Conservation (phyloP, 2,113 vertebrate species). For the Tupaia tana region DNA sequence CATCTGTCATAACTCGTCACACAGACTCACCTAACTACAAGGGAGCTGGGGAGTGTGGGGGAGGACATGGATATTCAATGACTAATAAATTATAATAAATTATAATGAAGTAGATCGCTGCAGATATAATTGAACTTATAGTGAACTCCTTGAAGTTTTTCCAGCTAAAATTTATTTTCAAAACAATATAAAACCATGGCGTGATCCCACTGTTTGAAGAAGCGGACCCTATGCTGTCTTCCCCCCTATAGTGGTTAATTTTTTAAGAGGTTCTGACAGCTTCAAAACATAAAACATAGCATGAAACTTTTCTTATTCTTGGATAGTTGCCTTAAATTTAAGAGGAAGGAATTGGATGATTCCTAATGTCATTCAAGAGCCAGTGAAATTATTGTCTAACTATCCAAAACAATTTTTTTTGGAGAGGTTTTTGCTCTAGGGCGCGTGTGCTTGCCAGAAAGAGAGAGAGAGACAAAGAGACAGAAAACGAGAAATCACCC, state of each 20-base stretch:
- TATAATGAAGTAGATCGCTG: conserved; percentile 63
- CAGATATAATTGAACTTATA: conserved; percentile 60
- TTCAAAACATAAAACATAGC: conserved; percentile 60
- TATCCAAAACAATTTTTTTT: neutral
- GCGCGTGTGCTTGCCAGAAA: no score
- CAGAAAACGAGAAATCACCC: no score
- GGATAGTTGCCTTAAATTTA: conserved; percentile 34
- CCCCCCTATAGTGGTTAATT: neutral
- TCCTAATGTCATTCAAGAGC: neutral
- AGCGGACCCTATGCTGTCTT: neutral
- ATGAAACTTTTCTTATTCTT: conserved; percentile 36
- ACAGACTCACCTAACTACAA: neutral
- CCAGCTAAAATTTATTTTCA: conserved; percentile 44
- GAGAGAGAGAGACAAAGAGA: no score
- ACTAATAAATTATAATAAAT: conserved; percentile 71
- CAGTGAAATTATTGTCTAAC: conserved; percentile 48
- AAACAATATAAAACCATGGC: conserved; percentile 41
- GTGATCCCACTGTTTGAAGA: conserved; percentile 20
- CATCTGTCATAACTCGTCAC: conserved; percentile 50
- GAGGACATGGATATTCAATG: conserved; percentile 10
- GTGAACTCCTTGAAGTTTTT: conserved; percentile 66
- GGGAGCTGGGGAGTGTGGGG: neutral
- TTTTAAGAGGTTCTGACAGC: conserved; percentile 58
- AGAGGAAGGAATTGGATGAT: conserved; percentile 34
- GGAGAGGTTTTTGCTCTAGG: no score